phyloP scores from a whole-genome alignment of 2,888 invertebrate species.

The Cheilosia pagana region DNA sequence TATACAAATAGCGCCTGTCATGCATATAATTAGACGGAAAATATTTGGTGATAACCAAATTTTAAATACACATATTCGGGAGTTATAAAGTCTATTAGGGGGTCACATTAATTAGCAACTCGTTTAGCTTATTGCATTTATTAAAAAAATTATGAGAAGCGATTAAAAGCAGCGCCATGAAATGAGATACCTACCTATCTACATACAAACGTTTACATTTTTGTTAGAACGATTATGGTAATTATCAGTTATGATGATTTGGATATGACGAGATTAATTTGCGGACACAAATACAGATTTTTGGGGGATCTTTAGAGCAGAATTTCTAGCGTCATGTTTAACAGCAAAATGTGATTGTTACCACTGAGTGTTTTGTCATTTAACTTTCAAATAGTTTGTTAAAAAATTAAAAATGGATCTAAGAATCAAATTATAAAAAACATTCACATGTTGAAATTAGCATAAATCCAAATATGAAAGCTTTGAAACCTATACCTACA shows the following conservation, averaged over 20 bases:
- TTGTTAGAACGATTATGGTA: constrained; percentile 57
- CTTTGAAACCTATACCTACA: constrained; percentile 46
- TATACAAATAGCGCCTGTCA: constrained; percentile 57
- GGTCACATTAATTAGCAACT: constrained; percentile 62
- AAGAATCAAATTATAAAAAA: constrained; percentile 10
- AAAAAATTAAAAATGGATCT: background rate
- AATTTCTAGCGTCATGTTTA: constrained; percentile 26
- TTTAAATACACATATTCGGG: constrained; percentile 46
- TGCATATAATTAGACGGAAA: constrained; percentile 56
- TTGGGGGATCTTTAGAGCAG: constrained; percentile 1
- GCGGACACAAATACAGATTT: constrained; percentile 41
- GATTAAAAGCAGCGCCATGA: constrained; percentile 34
- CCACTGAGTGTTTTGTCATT: constrained; percentile 35
- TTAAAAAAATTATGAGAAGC: constrained; percentile 35
- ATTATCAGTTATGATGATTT: constrained; percentile 12
- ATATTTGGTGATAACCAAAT: constrained; percentile 54
- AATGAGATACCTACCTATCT: constrained; percentile 23
- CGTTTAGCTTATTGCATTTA: constrained; percentile 47
- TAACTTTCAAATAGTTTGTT: background rate
- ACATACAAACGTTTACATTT: constrained; percentile 41
- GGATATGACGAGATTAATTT: constrained; percentile 43
- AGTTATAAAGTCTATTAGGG: constrained; percentile 45
- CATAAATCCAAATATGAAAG: constrained; percentile 46
- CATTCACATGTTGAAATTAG: constrained; percentile 45
- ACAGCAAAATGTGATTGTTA: constrained; percentile 25